These are phyloP conservation scores for Idaea straminata DNA, from an alignment of 2,888 invertebrate genomes.

Conservation along the genomic window DNA sequence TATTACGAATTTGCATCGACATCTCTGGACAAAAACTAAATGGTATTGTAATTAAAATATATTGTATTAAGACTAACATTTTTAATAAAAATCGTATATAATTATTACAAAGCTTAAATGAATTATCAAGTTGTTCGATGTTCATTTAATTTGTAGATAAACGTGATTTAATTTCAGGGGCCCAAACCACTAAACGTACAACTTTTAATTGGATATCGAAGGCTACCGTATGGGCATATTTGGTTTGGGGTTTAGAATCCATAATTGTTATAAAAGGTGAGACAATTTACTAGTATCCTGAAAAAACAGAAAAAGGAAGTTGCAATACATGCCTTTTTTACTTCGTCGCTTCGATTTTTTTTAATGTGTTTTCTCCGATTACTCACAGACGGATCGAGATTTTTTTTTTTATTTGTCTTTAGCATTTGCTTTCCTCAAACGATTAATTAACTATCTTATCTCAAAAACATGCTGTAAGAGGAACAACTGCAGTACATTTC, in stretches of 20 bases:
- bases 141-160: conserved; percentile 13
- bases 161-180: conserved; percentile 42
- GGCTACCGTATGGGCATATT: conserved; percentile 84
- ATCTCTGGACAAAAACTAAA: too few species aligned
- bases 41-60: too few species aligned
- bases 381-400: too few species aligned
- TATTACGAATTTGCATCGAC: too few species aligned
- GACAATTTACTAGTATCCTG: conserved; percentile 13
- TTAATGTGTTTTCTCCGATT: too few species aligned
- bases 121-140: not conserved
- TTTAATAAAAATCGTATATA: not conserved
- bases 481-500: too few species aligned
- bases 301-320: not conserved
- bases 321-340: not conserved
- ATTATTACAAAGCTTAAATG: not conserved
- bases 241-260: conserved; percentile 82
- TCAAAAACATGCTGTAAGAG: too few species aligned
- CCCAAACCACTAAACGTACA: conserved; percentile 69
- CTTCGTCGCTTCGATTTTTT: too few species aligned
- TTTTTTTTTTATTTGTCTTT: too few species aligned
- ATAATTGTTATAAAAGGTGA: conserved; percentile 76
- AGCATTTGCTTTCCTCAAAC: too few species aligned
- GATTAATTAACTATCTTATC: too few species aligned
- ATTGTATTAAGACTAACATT: too few species aligned
- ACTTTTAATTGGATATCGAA: conserved; percentile 84